Conservation (phyloP, 1,140 invertebrate species). For the Luehdorfia chinensis region DNA sequence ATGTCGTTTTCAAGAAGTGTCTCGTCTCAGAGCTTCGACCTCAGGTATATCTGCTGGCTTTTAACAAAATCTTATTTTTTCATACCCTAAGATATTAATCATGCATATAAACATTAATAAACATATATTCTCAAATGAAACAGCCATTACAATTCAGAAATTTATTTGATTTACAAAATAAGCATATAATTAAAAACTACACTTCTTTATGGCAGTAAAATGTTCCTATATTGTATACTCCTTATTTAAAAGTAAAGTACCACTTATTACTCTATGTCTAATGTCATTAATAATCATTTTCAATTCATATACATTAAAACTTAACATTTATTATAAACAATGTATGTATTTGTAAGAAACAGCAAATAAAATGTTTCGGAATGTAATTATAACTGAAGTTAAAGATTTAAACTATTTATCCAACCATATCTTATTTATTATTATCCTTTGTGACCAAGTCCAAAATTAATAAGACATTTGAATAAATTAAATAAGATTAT, state of each 20-base stretch:
- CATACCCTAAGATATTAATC: too few relatives aligned
- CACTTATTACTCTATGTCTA: neutral
- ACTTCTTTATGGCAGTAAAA: slow-evolving; percentile 8
- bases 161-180: slow-evolving; percentile 13
- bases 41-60: too few relatives aligned
- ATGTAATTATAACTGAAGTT: slow-evolving; percentile 2
- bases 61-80: too few relatives aligned
- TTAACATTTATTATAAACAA: slow-evolving; percentile 15
- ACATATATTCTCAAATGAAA: too few relatives aligned
- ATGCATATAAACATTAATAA: too few relatives aligned
- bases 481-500: neutral
- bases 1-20: too few relatives aligned
- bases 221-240: neutral
- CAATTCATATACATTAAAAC: slow-evolving; percentile 9
- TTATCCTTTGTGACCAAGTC: neutral
- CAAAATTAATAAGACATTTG: neutral
- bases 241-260: slow-evolving; percentile 3
- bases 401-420: neutral
- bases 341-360: slow-evolving; percentile 2
- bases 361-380: slow-evolving; percentile 2
- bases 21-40: too few relatives aligned
- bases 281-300: slow-evolving; percentile 4
- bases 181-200: neutral
- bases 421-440: neutral
- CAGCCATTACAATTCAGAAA: neutral